Percentiles rank a stretch among this genome's conserved stretches.
Evolutionary conservation across 2,888 invertebrate species (phyloP).

Genomic region (Lepidochrysops patricia): DNA sequence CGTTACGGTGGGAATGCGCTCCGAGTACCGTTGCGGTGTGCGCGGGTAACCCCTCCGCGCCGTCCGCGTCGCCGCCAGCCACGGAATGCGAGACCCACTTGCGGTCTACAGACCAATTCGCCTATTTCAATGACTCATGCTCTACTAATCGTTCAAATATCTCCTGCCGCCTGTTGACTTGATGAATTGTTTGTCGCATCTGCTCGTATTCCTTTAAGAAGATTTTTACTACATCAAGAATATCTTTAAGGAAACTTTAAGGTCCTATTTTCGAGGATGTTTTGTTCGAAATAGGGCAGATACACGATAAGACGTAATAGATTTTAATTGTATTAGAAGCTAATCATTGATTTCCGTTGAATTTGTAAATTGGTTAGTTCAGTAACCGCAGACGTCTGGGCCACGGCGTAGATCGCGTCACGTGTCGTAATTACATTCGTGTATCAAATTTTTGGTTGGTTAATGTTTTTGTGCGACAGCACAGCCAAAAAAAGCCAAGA

Average conservation of each 20-base stretch:
- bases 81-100: conserved; percentile 70
- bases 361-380: not conserved
- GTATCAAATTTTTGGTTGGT: conserved; percentile 44
- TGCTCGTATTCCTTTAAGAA: not conserved
- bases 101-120: conserved; percentile 45
- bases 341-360: not conserved
- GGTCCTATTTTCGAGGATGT: not conserved
- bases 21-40: conserved; percentile 65
- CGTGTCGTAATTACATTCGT: not conserved
- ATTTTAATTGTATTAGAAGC: not conserved
- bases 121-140: conserved; percentile 57
- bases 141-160: conserved; percentile 34
- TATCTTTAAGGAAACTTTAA: not conserved
- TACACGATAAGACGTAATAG: not conserved
- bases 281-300: not conserved
- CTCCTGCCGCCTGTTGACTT: conserved; percentile 11
- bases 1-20: conserved; percentile 67
- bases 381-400: not conserved
- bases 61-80: conserved; percentile 34
- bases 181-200: not conserved
- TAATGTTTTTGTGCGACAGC: conserved; percentile 43
- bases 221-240: no score
- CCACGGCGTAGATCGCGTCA: not conserved
- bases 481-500: conserved; percentile 41
- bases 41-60: conserved; percentile 36